phyloP scores from a whole-genome alignment of 2,797 vertebrate species.

The Sibirionetta formosa region DNA sequence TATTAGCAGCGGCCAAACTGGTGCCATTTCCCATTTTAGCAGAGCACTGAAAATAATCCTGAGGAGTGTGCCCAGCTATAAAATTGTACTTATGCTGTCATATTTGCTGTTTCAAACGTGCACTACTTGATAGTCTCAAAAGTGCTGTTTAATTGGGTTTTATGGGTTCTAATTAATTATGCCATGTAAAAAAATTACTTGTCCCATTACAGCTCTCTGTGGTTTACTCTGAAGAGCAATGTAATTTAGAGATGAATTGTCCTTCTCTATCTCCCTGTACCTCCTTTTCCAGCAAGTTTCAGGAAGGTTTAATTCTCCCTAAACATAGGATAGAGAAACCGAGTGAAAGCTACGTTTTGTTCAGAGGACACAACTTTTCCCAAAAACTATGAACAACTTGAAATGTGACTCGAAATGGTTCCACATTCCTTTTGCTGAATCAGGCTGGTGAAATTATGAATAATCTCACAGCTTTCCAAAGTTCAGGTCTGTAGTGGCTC shows the following conservation, averaged over 20 bases:
- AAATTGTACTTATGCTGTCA: conserved; percentile 78
- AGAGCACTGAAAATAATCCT: conserved; percentile 74
- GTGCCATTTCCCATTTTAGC: conserved; percentile 76
- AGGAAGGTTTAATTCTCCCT: conserved; percentile 30
- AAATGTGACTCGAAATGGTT: neutral
- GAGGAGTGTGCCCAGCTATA: conserved; percentile 74
- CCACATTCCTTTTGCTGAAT: neutral
- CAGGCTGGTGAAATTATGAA: conserved; percentile 10
- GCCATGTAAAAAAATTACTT: conserved; percentile 71
- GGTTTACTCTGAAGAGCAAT: conserved; percentile 76
- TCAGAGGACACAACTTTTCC: neutral
- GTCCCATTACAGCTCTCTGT: conserved; percentile 73
- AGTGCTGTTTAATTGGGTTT: conserved; percentile 81
- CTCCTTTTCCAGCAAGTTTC: neutral
- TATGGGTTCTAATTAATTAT: conserved; percentile 80
- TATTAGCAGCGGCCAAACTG: conserved; percentile 75
- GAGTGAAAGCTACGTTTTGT: neutral
- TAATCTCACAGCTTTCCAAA: conserved; percentile 15
- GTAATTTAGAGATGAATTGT: conserved; percentile 66
- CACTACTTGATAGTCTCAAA: conserved; percentile 79
- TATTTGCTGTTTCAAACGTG: conserved; percentile 74
- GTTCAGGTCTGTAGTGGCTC: neutral
- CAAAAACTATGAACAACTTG: neutral
- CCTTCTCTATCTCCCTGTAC: conserved; percentile 32
- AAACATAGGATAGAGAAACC: neutral